phyloP scores from a whole-genome alignment of 2,113 vertebrate species.

The Psilopogon haemacephalus region DNA sequence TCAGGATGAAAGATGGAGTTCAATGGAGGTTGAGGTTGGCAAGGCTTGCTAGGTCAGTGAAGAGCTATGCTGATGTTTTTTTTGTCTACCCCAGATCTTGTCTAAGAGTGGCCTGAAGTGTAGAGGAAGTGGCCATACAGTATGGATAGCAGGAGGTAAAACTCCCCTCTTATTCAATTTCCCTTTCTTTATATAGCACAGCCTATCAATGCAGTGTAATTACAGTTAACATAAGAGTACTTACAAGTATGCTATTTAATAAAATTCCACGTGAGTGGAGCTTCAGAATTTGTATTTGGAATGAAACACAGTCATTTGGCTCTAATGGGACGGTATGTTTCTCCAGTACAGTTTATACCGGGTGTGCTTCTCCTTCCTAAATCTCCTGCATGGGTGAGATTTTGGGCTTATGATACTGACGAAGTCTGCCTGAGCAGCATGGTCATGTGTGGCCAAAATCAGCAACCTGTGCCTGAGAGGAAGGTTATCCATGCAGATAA shows the following conservation, averaged over 20 bases:
- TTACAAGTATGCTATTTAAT: neutral
- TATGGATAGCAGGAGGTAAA: neutral
- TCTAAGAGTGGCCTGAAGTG: neutral
- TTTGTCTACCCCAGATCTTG: neutral
- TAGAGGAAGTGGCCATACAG: neutral
- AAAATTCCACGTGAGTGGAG: neutral
- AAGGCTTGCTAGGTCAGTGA: neutral
- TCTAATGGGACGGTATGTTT: neutral
- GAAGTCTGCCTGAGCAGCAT: neutral
- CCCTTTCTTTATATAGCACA: neutral
- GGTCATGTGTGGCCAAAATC: neutral
- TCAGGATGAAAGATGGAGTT: neutral
- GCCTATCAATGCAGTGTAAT: neutral
- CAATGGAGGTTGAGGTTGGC: neutral
- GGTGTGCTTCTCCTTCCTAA: neutral
- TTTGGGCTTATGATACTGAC: neutral
- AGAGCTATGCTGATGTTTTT: neutral
- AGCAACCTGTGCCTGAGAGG: neutral
- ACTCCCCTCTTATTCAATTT: neutral
- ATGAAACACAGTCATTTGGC: rapidly evolving
- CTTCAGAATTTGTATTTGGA: neutral
- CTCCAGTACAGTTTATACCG: neutral
- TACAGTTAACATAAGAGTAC: neutral
- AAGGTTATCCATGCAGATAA: neutral
- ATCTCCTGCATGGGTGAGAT: neutral